Base-by-base conservation (phyloP, 1,140 invertebrate species). In the Drosophila lowei region DNA sequence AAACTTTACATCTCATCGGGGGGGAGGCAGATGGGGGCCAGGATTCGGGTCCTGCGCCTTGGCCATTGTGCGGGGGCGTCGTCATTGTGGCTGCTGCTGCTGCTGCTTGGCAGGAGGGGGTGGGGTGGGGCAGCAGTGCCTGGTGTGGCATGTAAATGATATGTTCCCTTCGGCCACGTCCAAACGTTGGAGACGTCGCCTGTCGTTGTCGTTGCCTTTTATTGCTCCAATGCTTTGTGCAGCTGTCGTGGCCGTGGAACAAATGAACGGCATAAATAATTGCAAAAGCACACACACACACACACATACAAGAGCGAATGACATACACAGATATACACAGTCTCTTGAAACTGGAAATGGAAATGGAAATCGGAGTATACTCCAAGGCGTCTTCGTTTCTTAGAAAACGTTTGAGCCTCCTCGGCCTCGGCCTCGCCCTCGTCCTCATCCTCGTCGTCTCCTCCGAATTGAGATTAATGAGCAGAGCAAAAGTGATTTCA, bases 211-310 rank as follows among this genome's bases (percentile, higher is more conserved):
- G 53, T 28, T 57, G 70, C 60, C 60, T 60, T 77, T 77, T 77
- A 75, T 75, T 76, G 61, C 73, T 60, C 46, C 57, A 66, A 72
- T 55, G 54, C 72, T 85, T 81, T 85, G 80, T 85, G 86, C 65
- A 79, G 77, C 78, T 89, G 81, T 86, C 83, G 77, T 70, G 59
- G 60, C 74, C 71, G 77, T 86, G 77, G 84, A 89, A 89, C 81
- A 89, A 89, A 89, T 89, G 86, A 90, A 90, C 86, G 79, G 75
- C 86, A 89, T 89, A 89, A 89, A 89, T 89, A 89, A 89, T 90
- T 89, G 86, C 81, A 83, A 75, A 79, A 71, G 59, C 80, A 61
- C 71, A 81, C 76, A 77, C 63, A 56, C 44, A 63, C 60, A 47
- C 48, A 23, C 54, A 55, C 48, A 56, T 42, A 63, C 63, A 47